Evolutionary conservation across 64 coral and sea anemone genomes (phyloP), one percentile per base, ranked within the genome.

Genomic region (Hydrozoanthus tunicans): DNA sequence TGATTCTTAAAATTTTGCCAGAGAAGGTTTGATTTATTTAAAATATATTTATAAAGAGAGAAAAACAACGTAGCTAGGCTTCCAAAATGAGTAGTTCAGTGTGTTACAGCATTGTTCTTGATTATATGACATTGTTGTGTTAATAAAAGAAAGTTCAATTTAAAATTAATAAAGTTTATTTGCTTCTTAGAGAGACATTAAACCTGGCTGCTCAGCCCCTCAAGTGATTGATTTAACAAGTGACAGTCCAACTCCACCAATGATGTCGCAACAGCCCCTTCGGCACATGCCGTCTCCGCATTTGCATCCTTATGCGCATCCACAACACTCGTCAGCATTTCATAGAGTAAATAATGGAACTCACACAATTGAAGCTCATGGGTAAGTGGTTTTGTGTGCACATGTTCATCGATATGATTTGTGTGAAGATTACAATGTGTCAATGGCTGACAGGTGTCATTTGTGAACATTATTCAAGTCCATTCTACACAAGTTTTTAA

Each of bases 261-360:
- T 93, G 7, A 91, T 96, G 95, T 84, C 95, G 13, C 95, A 96
- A 25, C 95, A 96, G 56, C 95, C 95, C 17, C 80, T 96, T 17
- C 93, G 89, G 54, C 95, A 96, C 62, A 72, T 96, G 82, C 95
- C 95, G 5, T 88, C 84, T 74, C 84, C 84, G 74, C 84, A 88
- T 61, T 75, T 88, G 69, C 84, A 88, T 72, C 69, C 84, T 5
- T 88, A 88, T 88, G 10, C 84, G 9, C 84, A 88, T 68, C 77
- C 91, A 53, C 93, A 94, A 27, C 92, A 97, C 70, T 97, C 95
- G 1, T 96, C 95, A 54, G 95, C 95, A 11, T 97, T 97, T 71
- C 95, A 97, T 77, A 90, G 95, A 71, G 95, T 97, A 20, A 97
- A 86, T 54, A 73, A 94, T 85, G 86, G 70, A 90, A 80, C 79